Evolutionary conservation across 2,113 vertebrate species (phyloP).

Genomic region (Sus scrofa): T2T-Sscrofa CM000816.6:70246501-70247000

Average conservation of each 20-base stretch:
- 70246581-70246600: constrained; percentile 42
- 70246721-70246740: neutral
- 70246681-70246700: neutral
- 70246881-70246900: constrained; percentile 9
- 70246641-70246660: neutral
- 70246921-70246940: neutral
- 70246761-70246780: neutral
- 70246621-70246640: neutral
- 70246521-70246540: constrained; percentile 80
- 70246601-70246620: neutral
- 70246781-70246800: neutral
- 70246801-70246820: constrained; percentile 75
- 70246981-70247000: neutral
- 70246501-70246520: constrained; percentile 15
- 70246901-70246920: neutral
- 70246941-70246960: neutral
- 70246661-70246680: neutral
- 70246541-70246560: constrained; percentile 74
- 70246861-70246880: constrained; percentile 72
- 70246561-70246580: constrained; percentile 79
- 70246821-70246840: constrained; percentile 80
- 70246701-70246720: neutral
- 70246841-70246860: constrained; percentile 73
- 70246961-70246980: neutral
- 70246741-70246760: neutral